Evolutionary conservation across 2,797 vertebrate species (phyloP).

Genomic region (Channallabes apus): DNA sequence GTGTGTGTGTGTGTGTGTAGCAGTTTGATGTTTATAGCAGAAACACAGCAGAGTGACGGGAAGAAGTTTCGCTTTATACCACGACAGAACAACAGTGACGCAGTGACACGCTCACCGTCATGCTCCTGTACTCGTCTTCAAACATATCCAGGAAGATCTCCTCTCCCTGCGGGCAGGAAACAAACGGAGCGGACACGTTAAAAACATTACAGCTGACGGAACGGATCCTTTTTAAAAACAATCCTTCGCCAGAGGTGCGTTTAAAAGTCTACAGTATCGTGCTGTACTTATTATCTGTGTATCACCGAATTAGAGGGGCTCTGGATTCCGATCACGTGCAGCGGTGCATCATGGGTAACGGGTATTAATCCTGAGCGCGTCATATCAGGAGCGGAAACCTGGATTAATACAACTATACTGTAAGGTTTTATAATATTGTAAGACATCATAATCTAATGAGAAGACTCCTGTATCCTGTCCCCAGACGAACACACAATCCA

Average conservation of each 20-base stretch:
- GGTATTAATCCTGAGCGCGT: too few relatives aligned
- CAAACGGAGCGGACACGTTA: background rate
- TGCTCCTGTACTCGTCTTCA: constrained; percentile 97
- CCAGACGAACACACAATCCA: too few relatives aligned
- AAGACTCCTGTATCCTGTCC: too few relatives aligned
- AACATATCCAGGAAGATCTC: constrained; percentile 99
- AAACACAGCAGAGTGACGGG: background rate
- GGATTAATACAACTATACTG: too few relatives aligned
- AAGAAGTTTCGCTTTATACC: constrained; percentile 5
- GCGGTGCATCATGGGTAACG: too few relatives aligned
- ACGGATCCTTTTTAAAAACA: too few relatives aligned
- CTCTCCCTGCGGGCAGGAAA: constrained; percentile 81
- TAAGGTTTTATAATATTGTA: too few relatives aligned
- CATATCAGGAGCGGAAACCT: too few relatives aligned
- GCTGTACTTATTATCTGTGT: background rate
- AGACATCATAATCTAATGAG: too few relatives aligned
- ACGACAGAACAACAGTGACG: background rate
- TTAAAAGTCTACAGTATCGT: background rate
- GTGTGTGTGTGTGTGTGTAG: too few relatives aligned
- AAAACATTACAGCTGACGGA: background rate
- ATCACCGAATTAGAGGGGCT: background rate
- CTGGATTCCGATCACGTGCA: background rate
- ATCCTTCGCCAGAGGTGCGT: background rate
- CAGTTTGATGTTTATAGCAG: background rate
- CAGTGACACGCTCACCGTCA: constrained; percentile 80